A percentile compares a stretch with the other conserved stretches of the same genome.
These are phyloP conservation scores for Podarcis raffonei DNA, from an alignment of 2,113 vertebrate species.

Conservation along the genomic window DNA sequence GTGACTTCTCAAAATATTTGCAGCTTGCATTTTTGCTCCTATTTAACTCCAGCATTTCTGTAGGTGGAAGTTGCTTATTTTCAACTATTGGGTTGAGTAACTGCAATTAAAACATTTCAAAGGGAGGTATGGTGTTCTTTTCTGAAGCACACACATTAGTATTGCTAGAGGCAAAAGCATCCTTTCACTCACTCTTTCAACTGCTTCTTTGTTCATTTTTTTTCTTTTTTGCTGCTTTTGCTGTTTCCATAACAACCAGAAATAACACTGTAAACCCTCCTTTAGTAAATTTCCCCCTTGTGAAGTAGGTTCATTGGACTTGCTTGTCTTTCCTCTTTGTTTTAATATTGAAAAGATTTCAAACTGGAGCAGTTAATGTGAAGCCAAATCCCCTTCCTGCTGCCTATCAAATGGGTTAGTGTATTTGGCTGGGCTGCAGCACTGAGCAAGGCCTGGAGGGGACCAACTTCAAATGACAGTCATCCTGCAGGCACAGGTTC, in stretches of 20 bases:
- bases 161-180: constrained; percentile 38
- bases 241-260: constrained; percentile 71
- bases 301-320: constrained; percentile 19
- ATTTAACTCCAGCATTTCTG: constrained; percentile 34
- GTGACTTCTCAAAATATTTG: background rate
- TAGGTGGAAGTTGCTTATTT: constrained; percentile 48
- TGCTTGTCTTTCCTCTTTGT: constrained; percentile 11
- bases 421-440: background rate
- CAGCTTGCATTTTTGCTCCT: background rate
- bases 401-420: background rate
- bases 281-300: constrained; percentile 27
- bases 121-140: constrained; percentile 38
- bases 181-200: constrained; percentile 55
- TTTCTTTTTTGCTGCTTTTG: constrained; percentile 39
- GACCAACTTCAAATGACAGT: background rate
- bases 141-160: constrained; percentile 27
- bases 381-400: constrained; percentile 24
- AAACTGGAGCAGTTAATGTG: constrained; percentile 18
- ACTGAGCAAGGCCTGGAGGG: background rate
- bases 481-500: background rate
- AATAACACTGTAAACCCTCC: constrained; percentile 46
- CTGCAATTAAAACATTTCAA: constrained; percentile 54
- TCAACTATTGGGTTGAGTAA: constrained; percentile 5
- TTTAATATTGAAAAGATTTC: constrained; percentile 15
- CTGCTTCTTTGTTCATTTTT: constrained; percentile 48